phyloP scores from a whole-genome alignment of 2,797 vertebrate species.

The Neopelma chrysocephalum region DNA sequence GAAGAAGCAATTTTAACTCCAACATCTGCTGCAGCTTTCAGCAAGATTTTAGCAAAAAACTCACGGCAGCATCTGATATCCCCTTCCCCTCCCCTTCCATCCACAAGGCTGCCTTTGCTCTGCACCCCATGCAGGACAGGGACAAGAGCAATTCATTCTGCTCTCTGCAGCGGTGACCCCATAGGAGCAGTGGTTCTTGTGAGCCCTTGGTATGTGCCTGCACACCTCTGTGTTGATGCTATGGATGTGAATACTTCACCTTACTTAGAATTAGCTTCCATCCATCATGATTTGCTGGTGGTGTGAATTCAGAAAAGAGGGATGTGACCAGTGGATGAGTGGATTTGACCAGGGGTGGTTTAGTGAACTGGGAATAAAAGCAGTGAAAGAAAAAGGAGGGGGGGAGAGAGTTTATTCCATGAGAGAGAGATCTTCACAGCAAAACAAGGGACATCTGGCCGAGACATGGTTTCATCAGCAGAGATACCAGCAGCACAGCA shows the following conservation, averaged over 20 bases:
- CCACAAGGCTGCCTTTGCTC: not conserved
- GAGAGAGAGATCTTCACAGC: not conserved
- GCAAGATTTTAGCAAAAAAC: not conserved
- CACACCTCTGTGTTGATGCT: fast-evolving
- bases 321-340: fast-evolving
- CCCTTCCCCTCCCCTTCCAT: not conserved
- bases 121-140: fast-evolving
- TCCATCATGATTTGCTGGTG: not conserved
- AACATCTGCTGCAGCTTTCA: not conserved
- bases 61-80: not conserved
- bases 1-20: not conserved
- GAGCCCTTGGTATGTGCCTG: not conserved
- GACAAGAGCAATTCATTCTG: not conserved
- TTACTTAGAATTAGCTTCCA: not conserved
- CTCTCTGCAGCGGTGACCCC: not conserved
- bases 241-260: not conserved
- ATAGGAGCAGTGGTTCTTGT: not conserved
- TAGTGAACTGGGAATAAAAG: not conserved
- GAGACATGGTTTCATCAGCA: fast-evolving
- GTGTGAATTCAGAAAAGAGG: not conserved
- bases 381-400: not conserved
- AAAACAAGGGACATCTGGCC: not conserved
- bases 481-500: not conserved
- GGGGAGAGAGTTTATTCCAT: not conserved
- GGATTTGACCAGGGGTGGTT: not conserved